Percentiles rank a stretch among this genome's conserved stretches.
Evolutionary conservation across 2,113 vertebrate genomes (phyloP).

Genomic region (Mandrillus leucophaeus): DNA sequence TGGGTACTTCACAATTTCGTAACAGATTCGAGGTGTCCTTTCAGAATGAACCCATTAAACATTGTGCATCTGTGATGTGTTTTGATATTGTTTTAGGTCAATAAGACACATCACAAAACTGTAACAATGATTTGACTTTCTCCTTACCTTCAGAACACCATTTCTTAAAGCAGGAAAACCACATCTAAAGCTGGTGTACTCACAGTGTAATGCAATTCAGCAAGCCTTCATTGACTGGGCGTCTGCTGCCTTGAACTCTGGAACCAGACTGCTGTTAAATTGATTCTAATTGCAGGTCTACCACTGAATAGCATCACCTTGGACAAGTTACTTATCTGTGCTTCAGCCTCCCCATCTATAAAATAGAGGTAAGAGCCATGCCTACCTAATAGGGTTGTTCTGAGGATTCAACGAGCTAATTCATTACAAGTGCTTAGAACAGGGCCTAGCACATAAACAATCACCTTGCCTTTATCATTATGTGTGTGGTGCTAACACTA

Average conservation of each 20-base stretch:
- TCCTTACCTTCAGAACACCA: not conserved
- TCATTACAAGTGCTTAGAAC: not conserved
- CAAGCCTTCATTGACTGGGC: not conserved
- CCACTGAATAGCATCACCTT: not conserved
- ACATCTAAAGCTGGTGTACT: not conserved
- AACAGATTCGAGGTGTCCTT: conserved; percentile 43
- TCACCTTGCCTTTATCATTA: not conserved
- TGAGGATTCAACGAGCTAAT: not conserved
- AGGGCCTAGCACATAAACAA: not conserved
- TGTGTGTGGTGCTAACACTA: not conserved
- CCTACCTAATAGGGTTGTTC: not conserved
- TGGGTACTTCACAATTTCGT: conserved; percentile 22
- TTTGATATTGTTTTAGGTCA: conserved; percentile 20
- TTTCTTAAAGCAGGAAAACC: not conserved
- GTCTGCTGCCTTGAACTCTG: not conserved
- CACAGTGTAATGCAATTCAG: not conserved
- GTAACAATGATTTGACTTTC: not conserved
- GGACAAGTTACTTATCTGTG: not conserved
- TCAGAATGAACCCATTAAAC: not conserved
- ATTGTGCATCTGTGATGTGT: conserved; percentile 25
- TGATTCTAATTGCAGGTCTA: not conserved
- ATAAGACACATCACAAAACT: not conserved
- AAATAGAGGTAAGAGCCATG: not conserved
- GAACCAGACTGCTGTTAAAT: not conserved
- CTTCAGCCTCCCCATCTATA: not conserved